Conservation (phyloP, 2,888 invertebrate genomes). For the Isoperla grammatica region DNA sequence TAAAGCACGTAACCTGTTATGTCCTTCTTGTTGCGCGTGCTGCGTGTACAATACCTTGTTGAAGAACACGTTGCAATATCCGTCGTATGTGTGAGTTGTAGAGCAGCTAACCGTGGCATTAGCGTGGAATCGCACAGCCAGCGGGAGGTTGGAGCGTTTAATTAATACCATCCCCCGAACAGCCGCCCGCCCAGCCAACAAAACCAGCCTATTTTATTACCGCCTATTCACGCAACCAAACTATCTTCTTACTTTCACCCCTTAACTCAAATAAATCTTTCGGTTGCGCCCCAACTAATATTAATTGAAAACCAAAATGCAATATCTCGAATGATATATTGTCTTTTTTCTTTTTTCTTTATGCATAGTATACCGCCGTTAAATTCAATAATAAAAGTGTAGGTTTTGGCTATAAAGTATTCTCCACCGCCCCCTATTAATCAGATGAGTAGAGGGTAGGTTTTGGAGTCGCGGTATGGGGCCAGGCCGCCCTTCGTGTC, state of each 20-base stretch:
- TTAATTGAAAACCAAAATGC: constrained; percentile 20
- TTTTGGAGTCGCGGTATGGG: no score
- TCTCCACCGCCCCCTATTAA: constrained; percentile 6
- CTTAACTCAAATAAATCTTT: constrained; percentile 14
- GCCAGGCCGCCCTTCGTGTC: no score
- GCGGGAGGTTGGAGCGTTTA: neutral
- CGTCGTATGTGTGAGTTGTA: constrained; percentile 11
- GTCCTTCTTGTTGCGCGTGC: no score
- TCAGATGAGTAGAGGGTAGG: constrained; percentile 5
- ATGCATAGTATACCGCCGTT: constrained; percentile 5
- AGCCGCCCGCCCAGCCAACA: constrained; percentile 2
- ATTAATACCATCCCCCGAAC: constrained; percentile 8
- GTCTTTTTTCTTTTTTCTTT: constrained; percentile 10
- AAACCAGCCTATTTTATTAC: constrained; percentile 17
- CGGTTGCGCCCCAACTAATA: constrained; percentile 4
- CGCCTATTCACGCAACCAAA: constrained; percentile 11
- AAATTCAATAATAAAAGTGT: constrained; percentile 20
- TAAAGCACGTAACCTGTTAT: no score
- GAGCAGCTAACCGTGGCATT: constrained; percentile 6
- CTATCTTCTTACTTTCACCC: constrained; percentile 15
- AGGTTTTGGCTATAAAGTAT: constrained; percentile 16
- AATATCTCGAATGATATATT: constrained; percentile 16
- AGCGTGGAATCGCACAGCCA: neutral
- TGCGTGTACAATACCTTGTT: no score
- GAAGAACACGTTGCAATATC: constrained; percentile 3